A percentile compares a stretch with the other conserved stretches of the same genome.
phyloP scores from a whole-genome alignment of 1,140 invertebrate species.

The Ridgeia piscesae region DNA sequence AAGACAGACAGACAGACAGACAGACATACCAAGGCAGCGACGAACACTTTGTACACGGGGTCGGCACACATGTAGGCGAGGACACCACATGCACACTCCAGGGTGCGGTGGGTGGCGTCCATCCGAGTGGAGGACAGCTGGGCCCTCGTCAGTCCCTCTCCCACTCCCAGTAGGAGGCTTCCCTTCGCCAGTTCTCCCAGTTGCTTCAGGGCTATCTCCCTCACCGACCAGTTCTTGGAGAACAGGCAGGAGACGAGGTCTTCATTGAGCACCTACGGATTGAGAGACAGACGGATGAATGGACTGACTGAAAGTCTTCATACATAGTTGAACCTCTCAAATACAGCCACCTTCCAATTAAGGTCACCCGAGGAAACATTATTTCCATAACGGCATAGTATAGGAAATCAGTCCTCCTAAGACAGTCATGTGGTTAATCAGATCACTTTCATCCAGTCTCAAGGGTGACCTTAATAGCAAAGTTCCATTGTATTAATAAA shows the following conservation, averaged over 20 bases:
- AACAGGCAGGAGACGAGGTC: constrained; percentile 58
- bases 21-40: constrained; percentile 55
- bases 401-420: no score
- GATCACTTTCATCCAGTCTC: no score
- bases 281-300: background rate
- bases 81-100: constrained; percentile 54
- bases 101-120: constrained; percentile 43
- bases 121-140: constrained; percentile 38
- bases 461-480: no score
- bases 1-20: constrained; percentile 23
- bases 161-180: constrained; percentile 42
- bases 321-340: no score
- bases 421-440: no score
- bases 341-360: no score
- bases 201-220: constrained; percentile 56
- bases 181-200: constrained; percentile 49
- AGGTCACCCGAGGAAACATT: no score
- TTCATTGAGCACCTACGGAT: constrained; percentile 48
- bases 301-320: background rate
- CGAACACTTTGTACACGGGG: constrained; percentile 61
- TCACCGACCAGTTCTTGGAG: constrained; percentile 59
- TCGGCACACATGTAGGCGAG: constrained; percentile 58
- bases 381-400: no score
- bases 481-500: no score
- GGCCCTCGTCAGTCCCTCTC: constrained; percentile 44